Conservation (phyloP, 2,113 vertebrate species). For the cattle (Bos taurus) region DNA sequence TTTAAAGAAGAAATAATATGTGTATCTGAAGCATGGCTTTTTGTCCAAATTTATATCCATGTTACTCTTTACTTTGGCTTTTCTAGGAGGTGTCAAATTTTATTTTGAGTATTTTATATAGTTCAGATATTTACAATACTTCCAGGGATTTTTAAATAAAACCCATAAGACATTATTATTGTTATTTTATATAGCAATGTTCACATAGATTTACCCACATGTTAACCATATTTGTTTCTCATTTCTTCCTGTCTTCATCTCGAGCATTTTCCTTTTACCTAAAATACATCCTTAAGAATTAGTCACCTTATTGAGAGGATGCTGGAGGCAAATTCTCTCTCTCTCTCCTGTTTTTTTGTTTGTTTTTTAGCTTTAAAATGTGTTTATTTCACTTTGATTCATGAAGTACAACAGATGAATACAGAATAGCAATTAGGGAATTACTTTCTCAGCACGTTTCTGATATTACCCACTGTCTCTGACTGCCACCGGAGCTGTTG, state of each 20-base stretch:
- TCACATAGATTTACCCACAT: not conserved
- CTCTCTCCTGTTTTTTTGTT: not conserved
- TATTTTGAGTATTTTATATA: not conserved
- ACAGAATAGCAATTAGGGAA: not conserved
- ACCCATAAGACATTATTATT: not conserved
- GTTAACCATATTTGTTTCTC: not conserved
- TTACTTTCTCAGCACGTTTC: not conserved
- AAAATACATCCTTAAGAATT: not conserved
- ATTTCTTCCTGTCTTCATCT: not conserved
- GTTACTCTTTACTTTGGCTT: not conserved
- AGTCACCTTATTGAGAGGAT: not conserved
- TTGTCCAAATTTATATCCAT: not conserved
- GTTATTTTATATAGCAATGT: not conserved
- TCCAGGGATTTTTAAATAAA: not conserved
- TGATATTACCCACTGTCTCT: not conserved
- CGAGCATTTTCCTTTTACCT: not conserved
- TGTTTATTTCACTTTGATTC: constrained; percentile 10
- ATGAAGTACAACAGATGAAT: not conserved
- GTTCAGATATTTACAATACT: not conserved
- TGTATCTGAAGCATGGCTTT: not conserved
- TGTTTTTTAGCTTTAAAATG: not conserved
- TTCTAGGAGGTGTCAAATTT: not conserved
- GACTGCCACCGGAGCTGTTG: not conserved
- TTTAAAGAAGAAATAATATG: not conserved
- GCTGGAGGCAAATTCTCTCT: not conserved